A percentile compares a stretch with the other conserved stretches of the same genome.
These are phyloP conservation scores for Myrmecophaga tridactyla DNA, from an alignment of 2,113 vertebrate genomes.

Conservation along the genomic window DNA sequence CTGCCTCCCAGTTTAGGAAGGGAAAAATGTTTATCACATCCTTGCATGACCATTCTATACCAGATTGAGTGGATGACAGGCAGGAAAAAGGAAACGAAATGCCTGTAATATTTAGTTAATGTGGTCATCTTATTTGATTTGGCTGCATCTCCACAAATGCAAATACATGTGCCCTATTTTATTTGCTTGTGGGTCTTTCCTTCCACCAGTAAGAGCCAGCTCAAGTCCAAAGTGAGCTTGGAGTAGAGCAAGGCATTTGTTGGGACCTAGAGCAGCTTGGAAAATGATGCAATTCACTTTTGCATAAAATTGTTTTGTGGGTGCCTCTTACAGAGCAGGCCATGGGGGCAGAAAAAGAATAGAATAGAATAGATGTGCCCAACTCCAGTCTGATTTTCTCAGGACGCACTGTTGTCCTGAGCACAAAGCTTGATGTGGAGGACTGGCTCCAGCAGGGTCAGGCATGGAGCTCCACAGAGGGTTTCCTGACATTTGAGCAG, in stretches of 20 bases:
- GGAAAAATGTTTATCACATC: constrained; percentile 73
- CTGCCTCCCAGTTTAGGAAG: constrained; percentile 69
- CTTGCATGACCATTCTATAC: constrained; percentile 59
- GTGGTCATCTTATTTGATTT: constrained; percentile 78
- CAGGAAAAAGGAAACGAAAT: constrained; percentile 77
- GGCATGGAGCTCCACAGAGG: background rate
- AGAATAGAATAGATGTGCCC: background rate
- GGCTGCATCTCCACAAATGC: constrained; percentile 64
- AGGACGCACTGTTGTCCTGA: too few relatives aligned
- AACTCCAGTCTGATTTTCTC: background rate
- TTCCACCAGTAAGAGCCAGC: constrained; percentile 30
- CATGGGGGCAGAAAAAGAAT: background rate
- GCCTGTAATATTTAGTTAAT: constrained; percentile 78
- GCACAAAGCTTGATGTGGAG: too few relatives aligned
- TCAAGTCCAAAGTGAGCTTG: constrained; percentile 14
- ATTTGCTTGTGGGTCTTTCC: constrained; percentile 60
- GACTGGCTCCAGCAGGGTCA: background rate
- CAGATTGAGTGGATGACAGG: constrained; percentile 73
- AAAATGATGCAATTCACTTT: constrained; percentile 26
- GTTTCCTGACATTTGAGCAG: background rate
- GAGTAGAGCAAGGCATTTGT: background rate
- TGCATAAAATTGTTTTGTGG: constrained; percentile 24
- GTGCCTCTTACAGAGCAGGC: background rate
- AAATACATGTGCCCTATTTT: constrained; percentile 68
- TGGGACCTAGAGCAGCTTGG: constrained; percentile 26